Conservation (phyloP, 2,888 invertebrate species). For the Electrophaes corylata region DNA sequence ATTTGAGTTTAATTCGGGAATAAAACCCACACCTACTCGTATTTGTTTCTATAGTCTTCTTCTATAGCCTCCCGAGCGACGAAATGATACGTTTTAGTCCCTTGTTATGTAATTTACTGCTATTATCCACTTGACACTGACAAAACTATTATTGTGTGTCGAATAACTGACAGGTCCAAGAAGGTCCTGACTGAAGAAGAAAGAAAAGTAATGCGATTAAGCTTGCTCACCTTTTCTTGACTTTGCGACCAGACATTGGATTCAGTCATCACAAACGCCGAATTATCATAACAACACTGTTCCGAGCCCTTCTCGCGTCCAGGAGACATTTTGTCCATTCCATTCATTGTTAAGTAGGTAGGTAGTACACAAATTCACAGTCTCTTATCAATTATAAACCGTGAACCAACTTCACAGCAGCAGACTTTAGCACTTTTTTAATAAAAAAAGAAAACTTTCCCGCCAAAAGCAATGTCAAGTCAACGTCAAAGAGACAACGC, state of each 20-base stretch:
- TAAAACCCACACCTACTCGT: too few species aligned
- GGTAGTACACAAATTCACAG: too few species aligned
- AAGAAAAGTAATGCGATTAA: neutral
- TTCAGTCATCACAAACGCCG: conserved; percentile 70
- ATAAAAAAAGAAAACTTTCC: conserved; percentile 30
- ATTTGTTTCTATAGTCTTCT: too few species aligned
- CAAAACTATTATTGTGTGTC: too few species aligned
- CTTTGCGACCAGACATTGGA: conserved; percentile 57
- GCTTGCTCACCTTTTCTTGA: conserved; percentile 42
- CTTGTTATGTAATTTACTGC: too few species aligned
- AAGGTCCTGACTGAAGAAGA: too few species aligned
- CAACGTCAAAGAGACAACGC: conserved; percentile 31
- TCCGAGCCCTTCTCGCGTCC: conserved; percentile 49
- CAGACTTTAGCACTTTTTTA: neutral
- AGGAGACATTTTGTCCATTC: conserved; percentile 38
- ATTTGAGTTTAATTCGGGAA: too few species aligned
- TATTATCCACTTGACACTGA: too few species aligned
- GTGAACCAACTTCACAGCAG: neutral
- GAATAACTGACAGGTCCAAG: too few species aligned
- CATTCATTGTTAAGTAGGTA: neutral
- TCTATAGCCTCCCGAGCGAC: too few species aligned
- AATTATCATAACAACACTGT: conserved; percentile 66
- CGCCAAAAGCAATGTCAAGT: conserved; percentile 55
- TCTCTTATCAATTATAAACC: neutral
- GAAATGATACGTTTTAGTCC: too few species aligned